Conservation (phyloP, 2,888 invertebrate genomes). For the Lepidonotus clava region DNA sequence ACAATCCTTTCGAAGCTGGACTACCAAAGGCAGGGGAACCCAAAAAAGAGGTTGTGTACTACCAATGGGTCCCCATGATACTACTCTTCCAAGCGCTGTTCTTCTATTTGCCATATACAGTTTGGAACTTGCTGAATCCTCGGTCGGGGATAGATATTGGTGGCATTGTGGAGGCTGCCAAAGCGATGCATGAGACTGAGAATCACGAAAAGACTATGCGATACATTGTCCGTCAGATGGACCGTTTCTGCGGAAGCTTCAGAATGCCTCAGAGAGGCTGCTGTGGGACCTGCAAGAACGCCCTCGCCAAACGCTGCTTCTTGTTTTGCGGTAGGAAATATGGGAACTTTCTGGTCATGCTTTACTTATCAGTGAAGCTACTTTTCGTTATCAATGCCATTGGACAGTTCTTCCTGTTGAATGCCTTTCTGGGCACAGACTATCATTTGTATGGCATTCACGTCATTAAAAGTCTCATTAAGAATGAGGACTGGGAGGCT, state of each 20-base stretch:
- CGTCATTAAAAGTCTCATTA: conserved; percentile 66
- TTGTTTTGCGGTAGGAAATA: conserved; percentile 77
- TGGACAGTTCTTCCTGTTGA: conserved; percentile 81
- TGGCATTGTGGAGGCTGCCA: conserved; percentile 45
- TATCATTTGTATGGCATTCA: conserved; percentile 80
- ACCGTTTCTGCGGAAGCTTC: conserved; percentile 80
- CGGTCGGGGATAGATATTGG: conserved; percentile 56
- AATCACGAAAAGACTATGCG: conserved; percentile 73
- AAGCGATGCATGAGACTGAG: conserved; percentile 49
- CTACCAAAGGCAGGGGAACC: conserved; percentile 77
- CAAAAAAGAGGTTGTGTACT: conserved; percentile 69
- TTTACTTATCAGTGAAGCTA: conserved; percentile 80
- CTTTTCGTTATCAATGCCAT: conserved; percentile 80
- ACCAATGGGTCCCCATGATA: conserved; percentile 61
- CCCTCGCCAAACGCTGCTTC: conserved; percentile 75
- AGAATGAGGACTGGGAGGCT: conserved; percentile 47
- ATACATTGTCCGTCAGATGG: conserved; percentile 80
- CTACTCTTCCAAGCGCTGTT: conserved; percentile 57
- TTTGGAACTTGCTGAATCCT: conserved; percentile 51
- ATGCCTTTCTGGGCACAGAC: conserved; percentile 80
- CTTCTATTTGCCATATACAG: conserved; percentile 56
- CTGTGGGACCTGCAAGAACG: conserved; percentile 74
- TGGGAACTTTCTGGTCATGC: conserved; percentile 81
- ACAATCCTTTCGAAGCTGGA: conserved; percentile 80
- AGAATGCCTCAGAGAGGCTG: conserved; percentile 77